A percentile compares a stretch with the other conserved stretches of the same genome.
Conservation (phyloP, 2,797 vertebrate genomes). For the Picus viridis region DNA sequence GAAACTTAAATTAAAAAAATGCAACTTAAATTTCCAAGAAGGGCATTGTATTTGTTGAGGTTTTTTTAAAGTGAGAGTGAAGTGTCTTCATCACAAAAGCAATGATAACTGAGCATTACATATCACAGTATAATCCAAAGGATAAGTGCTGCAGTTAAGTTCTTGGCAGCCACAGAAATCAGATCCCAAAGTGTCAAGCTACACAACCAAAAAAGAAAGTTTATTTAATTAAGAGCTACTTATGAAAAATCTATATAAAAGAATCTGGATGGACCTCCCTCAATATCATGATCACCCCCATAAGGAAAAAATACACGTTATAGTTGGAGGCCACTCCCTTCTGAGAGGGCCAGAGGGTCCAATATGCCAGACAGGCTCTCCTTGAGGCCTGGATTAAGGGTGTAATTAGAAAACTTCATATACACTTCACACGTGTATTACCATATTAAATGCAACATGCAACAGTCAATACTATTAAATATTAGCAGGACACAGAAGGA, state of each 20-base stretch:
- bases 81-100: neutral
- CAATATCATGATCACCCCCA: too few species aligned
- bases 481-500: neutral
- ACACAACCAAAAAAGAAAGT: neutral
- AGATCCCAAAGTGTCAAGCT: neutral
- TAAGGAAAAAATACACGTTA: too few species aligned
- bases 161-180: neutral
- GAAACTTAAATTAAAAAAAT: neutral
- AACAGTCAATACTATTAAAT: neutral
- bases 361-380: too few species aligned
- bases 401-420: too few species aligned
- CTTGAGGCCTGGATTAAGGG: too few species aligned
- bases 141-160: neutral
- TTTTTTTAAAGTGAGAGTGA: neutral
- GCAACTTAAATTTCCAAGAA: neutral
- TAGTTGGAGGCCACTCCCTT: too few species aligned
- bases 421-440: neutral
- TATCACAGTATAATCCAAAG: neutral
- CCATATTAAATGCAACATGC: neutral
- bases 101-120: neutral
- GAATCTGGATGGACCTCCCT: neutral
- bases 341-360: too few species aligned
- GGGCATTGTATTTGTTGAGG: neutral
- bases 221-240: neutral
- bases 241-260: neutral